Evolutionary conservation across 1,140 invertebrate genomes (phyloP).

Genomic region (Yoshiicerus persimilis): DNA sequence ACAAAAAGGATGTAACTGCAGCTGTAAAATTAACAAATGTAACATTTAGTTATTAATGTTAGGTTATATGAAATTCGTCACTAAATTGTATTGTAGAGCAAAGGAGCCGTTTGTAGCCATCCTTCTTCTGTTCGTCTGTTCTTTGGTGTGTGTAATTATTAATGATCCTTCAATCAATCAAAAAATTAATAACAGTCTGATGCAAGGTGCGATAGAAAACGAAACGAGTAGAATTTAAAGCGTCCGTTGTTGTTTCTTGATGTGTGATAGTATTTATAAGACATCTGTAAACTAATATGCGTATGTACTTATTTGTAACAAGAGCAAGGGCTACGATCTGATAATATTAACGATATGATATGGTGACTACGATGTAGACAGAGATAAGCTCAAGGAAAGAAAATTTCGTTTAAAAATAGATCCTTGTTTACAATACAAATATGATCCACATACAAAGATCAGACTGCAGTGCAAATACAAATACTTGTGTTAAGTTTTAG

Average conservation of each 20-base stretch:
- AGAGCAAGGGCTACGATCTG: neutral
- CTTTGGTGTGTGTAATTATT: neutral
- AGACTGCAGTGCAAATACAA: too few species aligned
- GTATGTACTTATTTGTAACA: neutral
- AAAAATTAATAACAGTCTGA: conserved; percentile 19
- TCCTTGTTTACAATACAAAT: neutral
- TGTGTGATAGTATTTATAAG: neutral
- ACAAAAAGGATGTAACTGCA: neutral
- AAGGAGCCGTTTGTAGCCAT: neutral
- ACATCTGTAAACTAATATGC: neutral
- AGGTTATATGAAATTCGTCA: neutral
- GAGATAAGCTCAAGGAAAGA: conserved; percentile 6
- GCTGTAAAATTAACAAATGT: neutral
- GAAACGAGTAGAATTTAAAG: conserved; percentile 8
- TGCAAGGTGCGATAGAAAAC: neutral
- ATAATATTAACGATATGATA: neutral
- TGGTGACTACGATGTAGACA: neutral
- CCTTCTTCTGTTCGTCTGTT: neutral
- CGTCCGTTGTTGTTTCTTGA: neutral
- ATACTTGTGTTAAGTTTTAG: neutral
- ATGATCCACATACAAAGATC: neutral
- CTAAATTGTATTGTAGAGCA: neutral
- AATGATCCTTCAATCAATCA: conserved; percentile 22
- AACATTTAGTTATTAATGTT: neutral
- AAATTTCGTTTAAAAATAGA: neutral